These are phyloP conservation scores for Tetramorium simillimum DNA, from an alignment of 1,140 invertebrate species.

Conservation along the genomic window DNA sequence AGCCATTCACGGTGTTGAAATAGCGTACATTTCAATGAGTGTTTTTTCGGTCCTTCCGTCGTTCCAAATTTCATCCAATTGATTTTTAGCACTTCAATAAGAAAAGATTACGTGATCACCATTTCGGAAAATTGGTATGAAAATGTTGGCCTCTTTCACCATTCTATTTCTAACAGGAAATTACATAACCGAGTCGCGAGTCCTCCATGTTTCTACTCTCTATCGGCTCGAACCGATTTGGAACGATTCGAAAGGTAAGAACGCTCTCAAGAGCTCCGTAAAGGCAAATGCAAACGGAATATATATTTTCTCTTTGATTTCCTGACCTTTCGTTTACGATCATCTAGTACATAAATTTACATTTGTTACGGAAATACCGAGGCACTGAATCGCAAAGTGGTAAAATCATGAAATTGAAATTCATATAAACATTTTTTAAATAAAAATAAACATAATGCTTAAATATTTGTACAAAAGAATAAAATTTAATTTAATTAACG, in stretches of 20 bases:
- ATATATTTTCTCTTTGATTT: conserved; percentile 1
- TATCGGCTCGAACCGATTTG: conserved; percentile 3
- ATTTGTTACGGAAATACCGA: background rate
- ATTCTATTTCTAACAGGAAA: conserved; percentile 27
- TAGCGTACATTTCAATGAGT: conserved; percentile 3
- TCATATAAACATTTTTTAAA: background rate
- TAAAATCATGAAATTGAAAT: background rate
- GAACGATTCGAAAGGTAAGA: background rate
- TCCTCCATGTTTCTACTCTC: conserved; percentile 3
- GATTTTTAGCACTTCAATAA: background rate
- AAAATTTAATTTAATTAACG: background rate
- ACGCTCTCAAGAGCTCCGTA: background rate
- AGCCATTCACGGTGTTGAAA: background rate
- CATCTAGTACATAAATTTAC: conserved; percentile 30
- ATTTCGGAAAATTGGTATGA: conserved; percentile 18
- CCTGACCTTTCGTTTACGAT: conserved; percentile 18
- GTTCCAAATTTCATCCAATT: conserved; percentile 22
- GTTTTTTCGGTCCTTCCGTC: conserved; percentile 20
- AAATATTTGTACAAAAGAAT: background rate
- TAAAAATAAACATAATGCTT: background rate
- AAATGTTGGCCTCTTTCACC: conserved; percentile 2
- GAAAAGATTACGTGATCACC: conserved; percentile 7
- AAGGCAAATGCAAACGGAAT: conserved; percentile 26
- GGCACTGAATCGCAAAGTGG: background rate
- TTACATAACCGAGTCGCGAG: conserved; percentile 21